These are phyloP conservation scores for Rhynchophorus ferrugineus DNA, from an alignment of 1,140 invertebrate species.

Conservation along the genomic window DNA sequence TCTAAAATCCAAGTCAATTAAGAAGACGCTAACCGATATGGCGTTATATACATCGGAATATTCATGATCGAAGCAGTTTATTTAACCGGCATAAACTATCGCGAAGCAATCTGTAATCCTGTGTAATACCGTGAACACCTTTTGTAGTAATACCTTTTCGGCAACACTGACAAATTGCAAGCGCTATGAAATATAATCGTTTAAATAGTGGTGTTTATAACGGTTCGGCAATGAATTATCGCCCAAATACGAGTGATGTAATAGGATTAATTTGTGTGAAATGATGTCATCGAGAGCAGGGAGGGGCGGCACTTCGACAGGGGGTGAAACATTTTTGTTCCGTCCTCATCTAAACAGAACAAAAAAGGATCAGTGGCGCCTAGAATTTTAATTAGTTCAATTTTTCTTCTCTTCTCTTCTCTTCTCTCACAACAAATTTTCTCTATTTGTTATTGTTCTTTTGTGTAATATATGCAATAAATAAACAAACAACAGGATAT, in stretches of 20 bases:
- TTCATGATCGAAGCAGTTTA: conserved; percentile 16
- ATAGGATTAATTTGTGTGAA: conserved; percentile 32
- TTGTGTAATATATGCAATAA: too few relatives aligned
- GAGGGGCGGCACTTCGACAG: conserved; percentile 16
- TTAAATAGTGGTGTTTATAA: conserved; percentile 32
- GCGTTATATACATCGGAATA: too few relatives aligned
- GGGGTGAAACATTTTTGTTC: conserved; percentile 6
- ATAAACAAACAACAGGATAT: too few relatives aligned
- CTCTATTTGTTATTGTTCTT: too few relatives aligned
- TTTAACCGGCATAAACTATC: conserved; percentile 20
- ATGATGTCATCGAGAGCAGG: conserved; percentile 25
- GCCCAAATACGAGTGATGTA: conserved; percentile 29
- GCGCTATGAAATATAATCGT: conserved; percentile 27
- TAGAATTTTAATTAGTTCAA: too few relatives aligned
- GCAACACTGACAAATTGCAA: conserved; percentile 26
- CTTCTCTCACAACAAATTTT: too few relatives aligned
- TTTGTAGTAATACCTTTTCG: conserved; percentile 25
- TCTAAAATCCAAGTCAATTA: too few relatives aligned
- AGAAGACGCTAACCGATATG: too few relatives aligned
- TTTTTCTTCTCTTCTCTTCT: too few relatives aligned
- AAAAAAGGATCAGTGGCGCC: too few relatives aligned
- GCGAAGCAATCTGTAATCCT: conserved; percentile 21
- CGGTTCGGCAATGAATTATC: conserved; percentile 30
- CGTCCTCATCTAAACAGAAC: too few relatives aligned
- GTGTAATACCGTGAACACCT: conserved; percentile 24